Conservation (phyloP, 2,888 invertebrate genomes). For the Lypha dubia region DNA sequence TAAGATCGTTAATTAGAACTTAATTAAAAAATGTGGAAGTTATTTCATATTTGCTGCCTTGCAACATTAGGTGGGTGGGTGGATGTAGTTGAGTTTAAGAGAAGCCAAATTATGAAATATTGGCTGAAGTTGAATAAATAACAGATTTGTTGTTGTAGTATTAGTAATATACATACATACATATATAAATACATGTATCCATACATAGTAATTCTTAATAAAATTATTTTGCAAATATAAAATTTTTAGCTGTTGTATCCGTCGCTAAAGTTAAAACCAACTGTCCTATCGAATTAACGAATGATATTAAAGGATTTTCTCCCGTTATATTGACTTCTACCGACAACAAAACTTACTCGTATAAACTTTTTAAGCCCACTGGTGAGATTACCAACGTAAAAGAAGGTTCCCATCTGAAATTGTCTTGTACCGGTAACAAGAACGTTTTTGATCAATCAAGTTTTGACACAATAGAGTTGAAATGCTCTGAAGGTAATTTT, state of each 20-base stretch:
- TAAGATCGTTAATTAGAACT: neutral
- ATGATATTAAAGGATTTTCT: constrained; percentile 50
- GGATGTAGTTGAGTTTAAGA: neutral
- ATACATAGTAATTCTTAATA: too few relatives aligned
- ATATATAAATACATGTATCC: too few relatives aligned
- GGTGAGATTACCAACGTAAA: constrained; percentile 69
- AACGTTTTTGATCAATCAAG: constrained; percentile 72
- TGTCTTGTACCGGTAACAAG: constrained; percentile 75
- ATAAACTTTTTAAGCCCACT: constrained; percentile 74
- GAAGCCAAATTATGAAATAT: neutral
- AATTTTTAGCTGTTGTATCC: constrained; percentile 8
- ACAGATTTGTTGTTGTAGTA: neutral
- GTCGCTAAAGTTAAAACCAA: neutral
- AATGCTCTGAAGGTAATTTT: constrained; percentile 62
- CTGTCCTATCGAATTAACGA: constrained; percentile 47
- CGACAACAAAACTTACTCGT: neutral
- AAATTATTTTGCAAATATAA: too few relatives aligned
- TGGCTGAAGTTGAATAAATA: constrained; percentile 14
- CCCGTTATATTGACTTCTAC: constrained; percentile 48
- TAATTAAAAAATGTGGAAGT: constrained; percentile 47
- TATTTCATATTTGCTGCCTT: neutral
- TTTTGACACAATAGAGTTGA: constrained; percentile 57
- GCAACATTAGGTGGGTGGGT: constrained; percentile 29
- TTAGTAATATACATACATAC: too few relatives aligned
- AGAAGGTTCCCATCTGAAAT: constrained; percentile 69